Percentiles rank a stretch among this genome's conserved stretches.
These are phyloP conservation scores for Chaetura pelagica DNA, from an alignment of 2,113 vertebrate species.

Conservation along the genomic window DNA sequence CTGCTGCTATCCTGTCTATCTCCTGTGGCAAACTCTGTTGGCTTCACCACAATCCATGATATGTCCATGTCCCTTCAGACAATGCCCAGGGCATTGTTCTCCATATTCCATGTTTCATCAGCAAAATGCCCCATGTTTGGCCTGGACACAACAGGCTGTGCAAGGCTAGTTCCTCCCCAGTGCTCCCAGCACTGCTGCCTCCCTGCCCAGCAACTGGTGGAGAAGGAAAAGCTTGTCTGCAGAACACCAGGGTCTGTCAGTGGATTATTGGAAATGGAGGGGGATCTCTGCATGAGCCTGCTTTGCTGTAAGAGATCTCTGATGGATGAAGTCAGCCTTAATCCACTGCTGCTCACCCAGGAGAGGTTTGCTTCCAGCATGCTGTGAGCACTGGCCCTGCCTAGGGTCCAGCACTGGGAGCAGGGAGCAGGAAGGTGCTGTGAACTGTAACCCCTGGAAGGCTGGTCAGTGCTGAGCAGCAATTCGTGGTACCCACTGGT, in stretches of 20 bases:
- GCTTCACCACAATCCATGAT: background rate
- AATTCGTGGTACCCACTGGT: background rate
- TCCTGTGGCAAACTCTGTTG: background rate
- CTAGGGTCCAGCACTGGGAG: background rate
- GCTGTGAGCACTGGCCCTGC: background rate
- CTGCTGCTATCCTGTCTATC: background rate
- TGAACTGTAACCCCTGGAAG: too few relatives aligned
- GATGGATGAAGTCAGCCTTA: constrained; percentile 25
- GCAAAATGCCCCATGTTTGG: too few relatives aligned
- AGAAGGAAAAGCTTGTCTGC: background rate
- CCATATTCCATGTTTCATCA: too few relatives aligned
- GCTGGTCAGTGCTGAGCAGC: background rate
- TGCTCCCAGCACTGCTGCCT: background rate
- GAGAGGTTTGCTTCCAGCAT: constrained; percentile 23
- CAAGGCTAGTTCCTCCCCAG: background rate
- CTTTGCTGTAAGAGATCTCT: background rate
- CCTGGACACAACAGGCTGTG: background rate
- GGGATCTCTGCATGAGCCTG: background rate
- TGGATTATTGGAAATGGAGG: background rate
- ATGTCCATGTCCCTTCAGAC: background rate
- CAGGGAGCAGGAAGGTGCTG: background rate
- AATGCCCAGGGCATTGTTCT: background rate
- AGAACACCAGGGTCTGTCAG: background rate
- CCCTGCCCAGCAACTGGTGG: background rate
- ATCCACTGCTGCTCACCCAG: background rate